Evolutionary conservation across 2,888 invertebrate species (phyloP).

Genomic region (Acrobasis consociella): DNA sequence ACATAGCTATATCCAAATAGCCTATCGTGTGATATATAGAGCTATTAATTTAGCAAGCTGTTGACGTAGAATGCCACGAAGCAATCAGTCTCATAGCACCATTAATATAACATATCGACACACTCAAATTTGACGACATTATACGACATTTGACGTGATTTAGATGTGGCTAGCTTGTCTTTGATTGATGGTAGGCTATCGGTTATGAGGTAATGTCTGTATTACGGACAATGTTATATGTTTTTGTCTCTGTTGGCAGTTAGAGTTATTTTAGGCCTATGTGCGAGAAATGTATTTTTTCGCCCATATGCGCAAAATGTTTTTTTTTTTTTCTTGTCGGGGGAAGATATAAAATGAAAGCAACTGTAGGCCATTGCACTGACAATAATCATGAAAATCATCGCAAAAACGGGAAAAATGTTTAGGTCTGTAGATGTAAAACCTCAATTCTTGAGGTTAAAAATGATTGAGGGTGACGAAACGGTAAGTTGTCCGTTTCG

Average conservation of each 20-base stretch:
- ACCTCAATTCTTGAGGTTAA: too few species aligned
- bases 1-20: background rate
- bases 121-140: conserved; percentile 16
- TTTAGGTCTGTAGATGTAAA: too few species aligned
- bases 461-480: too few species aligned
- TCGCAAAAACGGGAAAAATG: too few species aligned
- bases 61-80: background rate
- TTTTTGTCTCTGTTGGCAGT: background rate
- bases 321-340: too few species aligned
- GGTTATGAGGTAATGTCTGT: background rate
- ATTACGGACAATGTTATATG: background rate
- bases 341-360: too few species aligned
- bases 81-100: conserved; percentile 1
- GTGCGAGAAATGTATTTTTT: too few species aligned
- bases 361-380: too few species aligned
- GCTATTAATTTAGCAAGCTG: background rate
- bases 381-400: too few species aligned
- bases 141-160: conserved; percentile 20
- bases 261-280: too few species aligned
- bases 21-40: background rate
- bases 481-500: too few species aligned
- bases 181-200: conserved; percentile 6
- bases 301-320: too few species aligned
- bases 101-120: conserved; percentile 17
- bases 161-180: background rate